Evolutionary conservation across 2,888 invertebrate genomes (phyloP).

Genomic region (Polia nebulosa): DNA sequence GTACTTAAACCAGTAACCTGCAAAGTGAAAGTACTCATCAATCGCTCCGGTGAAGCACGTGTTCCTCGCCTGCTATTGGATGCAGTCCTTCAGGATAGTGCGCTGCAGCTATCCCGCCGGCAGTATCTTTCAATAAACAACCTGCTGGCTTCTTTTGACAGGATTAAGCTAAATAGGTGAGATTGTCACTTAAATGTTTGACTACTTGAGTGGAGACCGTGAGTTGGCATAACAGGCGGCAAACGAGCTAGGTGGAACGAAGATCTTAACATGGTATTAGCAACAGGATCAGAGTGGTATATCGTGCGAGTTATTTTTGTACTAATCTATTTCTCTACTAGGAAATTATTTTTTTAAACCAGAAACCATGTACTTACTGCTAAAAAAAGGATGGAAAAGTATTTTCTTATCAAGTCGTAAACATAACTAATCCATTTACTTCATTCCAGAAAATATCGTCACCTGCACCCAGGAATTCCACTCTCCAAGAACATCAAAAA

Average conservation of each 20-base stretch:
- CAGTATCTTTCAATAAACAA: conserved; percentile 93
- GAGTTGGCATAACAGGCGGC: no score
- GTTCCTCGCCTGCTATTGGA: conserved; percentile 92
- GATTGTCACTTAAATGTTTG: conserved; percentile 19
- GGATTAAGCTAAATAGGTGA: conserved; percentile 93
- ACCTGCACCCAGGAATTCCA: conserved; percentile 91
- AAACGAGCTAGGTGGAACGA: no score
- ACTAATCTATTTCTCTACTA: no score
- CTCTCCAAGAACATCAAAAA: conserved; percentile 91
- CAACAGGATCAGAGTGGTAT: no score
- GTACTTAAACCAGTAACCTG: conserved; percentile 95
- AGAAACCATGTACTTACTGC: no score
- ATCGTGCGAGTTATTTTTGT: no score
- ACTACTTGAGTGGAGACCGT: not conserved
- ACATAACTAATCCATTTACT: not conserved
- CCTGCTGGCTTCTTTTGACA: conserved; percentile 90
- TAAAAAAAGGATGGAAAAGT: not conserved
- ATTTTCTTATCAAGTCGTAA: not conserved
- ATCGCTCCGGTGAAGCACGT: conserved; percentile 92
- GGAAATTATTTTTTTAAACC: no score
- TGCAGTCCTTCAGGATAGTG: conserved; percentile 94
- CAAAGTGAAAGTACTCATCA: conserved; percentile 94
- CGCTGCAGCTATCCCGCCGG: conserved; percentile 93
- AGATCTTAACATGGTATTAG: no score
- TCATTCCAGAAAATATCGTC: conserved; percentile 90